Conservation (phyloP, 1,140 invertebrate species). For the Drosophila nebulosa region DNA sequence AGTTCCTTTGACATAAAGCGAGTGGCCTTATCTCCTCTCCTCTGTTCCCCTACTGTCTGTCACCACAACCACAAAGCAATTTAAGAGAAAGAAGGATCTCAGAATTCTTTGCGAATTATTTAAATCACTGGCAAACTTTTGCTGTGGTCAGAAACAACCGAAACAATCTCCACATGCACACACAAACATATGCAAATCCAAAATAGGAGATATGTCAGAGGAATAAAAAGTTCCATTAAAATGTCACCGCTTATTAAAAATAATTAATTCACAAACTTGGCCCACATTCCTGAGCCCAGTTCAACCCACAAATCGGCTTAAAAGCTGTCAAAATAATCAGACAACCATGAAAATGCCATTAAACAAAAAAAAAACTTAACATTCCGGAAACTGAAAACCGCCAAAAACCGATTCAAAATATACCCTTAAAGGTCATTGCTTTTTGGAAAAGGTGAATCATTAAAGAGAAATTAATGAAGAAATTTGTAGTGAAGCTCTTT, state of each 20-base stretch:
- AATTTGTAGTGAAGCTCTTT: too few species aligned
- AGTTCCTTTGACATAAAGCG: neutral
- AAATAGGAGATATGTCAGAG: neutral
- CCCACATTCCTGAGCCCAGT: neutral
- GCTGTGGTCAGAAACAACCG: neutral
- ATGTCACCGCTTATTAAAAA: slow-evolving; percentile 59
- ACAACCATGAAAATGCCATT: slow-evolving; percentile 60
- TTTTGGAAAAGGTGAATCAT: neutral
- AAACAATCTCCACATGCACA: neutral
- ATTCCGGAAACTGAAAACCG: neutral
- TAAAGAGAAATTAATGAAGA: too few species aligned
- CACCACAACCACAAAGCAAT: slow-evolving; percentile 16
- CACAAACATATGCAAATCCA: neutral
- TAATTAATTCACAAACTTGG: slow-evolving; percentile 62
- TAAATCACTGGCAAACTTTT: slow-evolving; percentile 2
- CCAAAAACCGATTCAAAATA: neutral
- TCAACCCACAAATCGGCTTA: slow-evolving; percentile 59
- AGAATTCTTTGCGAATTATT: neutral
- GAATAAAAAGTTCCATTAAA: slow-evolving; percentile 52
- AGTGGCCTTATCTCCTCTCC: neutral
- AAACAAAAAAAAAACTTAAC: slow-evolving; percentile 37
- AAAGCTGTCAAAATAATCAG: slow-evolving; percentile 54
- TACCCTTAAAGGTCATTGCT: neutral
- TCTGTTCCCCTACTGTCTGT: neutral
- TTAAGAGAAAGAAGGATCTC: neutral